phyloP scores from a whole-genome alignment of 2,888 invertebrate genomes.

The Brachyptera putata region DNA sequence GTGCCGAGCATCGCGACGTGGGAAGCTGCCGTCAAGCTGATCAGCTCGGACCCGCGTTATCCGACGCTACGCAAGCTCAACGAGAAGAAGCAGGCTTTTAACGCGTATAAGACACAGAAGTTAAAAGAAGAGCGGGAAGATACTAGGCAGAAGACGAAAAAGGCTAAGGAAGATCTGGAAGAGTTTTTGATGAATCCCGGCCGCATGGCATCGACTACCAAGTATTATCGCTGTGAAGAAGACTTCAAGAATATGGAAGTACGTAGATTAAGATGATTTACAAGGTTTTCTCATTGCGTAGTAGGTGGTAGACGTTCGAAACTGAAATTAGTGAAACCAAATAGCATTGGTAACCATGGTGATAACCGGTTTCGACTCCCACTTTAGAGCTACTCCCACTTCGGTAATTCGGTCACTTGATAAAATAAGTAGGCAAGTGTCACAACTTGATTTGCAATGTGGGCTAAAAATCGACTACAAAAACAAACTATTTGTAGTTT shows the following conservation, averaged over 20 bases:
- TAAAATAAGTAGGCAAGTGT: too few species aligned
- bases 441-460: too few species aligned
- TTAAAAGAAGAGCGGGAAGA: slow-evolving; percentile 97
- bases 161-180: slow-evolving; percentile 93
- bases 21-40: slow-evolving; percentile 96
- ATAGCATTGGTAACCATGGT: too few species aligned
- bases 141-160: slow-evolving; percentile 74
- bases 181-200: slow-evolving; percentile 85
- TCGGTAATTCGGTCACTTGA: too few species aligned
- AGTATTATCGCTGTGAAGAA: slow-evolving; percentile 90
- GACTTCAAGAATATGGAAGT: slow-evolving; percentile 71
- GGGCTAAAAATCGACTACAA: too few species aligned
- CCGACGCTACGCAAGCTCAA: slow-evolving; percentile 87
- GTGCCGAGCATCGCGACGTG: slow-evolving; percentile 93
- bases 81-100: slow-evolving; percentile 97
- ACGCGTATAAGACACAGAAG: slow-evolving; percentile 96
- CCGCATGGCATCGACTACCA: slow-evolving; percentile 83
- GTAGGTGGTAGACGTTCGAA: too few species aligned
- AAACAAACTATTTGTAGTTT: too few species aligned
- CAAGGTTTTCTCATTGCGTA: too few species aligned
- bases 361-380: too few species aligned
- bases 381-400: too few species aligned
- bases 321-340: too few species aligned
- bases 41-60: slow-evolving; percentile 84
- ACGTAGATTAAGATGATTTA: slow-evolving; percentile 30